These are phyloP conservation scores for Arion vulgaris DNA, from an alignment of 1,140 invertebrate species.

Conservation along the genomic window DNA sequence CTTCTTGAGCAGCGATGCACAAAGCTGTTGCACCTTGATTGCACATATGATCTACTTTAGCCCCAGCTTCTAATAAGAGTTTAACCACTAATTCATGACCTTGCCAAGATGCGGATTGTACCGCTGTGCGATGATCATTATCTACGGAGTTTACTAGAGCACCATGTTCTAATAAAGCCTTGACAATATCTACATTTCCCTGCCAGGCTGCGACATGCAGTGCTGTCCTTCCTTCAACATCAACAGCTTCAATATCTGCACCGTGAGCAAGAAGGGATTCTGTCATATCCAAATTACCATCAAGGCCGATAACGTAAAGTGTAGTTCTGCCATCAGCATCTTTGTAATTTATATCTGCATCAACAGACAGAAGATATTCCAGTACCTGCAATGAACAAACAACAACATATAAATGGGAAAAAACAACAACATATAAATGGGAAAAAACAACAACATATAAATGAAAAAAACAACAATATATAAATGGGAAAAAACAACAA, in stretches of 20 bases:
- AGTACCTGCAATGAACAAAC: conserved; percentile 76
- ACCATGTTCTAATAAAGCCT: conserved; percentile 82
- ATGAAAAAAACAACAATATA: too few relatives aligned
- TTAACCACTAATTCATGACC: conserved; percentile 89
- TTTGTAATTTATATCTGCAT: conserved; percentile 89
- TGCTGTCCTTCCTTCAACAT: conserved; percentile 91
- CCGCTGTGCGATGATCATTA: conserved; percentile 88
- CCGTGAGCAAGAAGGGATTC: conserved; percentile 81
- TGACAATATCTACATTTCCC: conserved; percentile 91
- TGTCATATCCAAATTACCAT: conserved; percentile 84
- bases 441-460: too few relatives aligned
- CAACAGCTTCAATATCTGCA: conserved; percentile 88
- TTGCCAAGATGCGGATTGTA: conserved; percentile 96
- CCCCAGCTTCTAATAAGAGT: conserved; percentile 77
- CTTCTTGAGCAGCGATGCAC: conserved; percentile 94
- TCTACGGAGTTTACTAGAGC: conserved; percentile 91
- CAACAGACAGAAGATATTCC: conserved; percentile 74
- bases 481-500: too few relatives aligned
- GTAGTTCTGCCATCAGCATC: conserved; percentile 94
- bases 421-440: too few relatives aligned
- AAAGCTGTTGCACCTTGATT: conserved; percentile 95
- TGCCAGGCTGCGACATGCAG: conserved; percentile 96
- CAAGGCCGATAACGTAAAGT: conserved; percentile 91
- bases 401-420: too few relatives aligned
- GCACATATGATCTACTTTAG: conserved; percentile 90